Base-by-base conservation (phyloP, 1,140 invertebrate species). In the Megalopta genalis region DNA sequence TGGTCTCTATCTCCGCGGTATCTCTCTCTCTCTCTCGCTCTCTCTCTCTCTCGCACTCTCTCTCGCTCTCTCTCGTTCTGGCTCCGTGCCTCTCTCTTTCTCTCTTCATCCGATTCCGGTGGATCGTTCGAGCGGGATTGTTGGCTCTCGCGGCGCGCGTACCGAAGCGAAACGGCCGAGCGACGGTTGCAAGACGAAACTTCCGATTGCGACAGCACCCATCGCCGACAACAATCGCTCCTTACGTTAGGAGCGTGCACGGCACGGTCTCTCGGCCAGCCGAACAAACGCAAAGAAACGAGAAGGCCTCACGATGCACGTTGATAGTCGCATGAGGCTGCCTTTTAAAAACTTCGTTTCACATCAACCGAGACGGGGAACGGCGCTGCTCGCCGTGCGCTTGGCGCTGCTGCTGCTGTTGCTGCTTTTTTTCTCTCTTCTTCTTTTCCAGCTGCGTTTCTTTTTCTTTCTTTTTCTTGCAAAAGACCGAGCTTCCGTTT, bases 131-230 rank as follows among this genome's bases (percentile, higher is more conserved):
- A 87, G 85, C 83, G 77, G 84, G 83, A 81, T 84, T 77, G 75
- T 62, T 49, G 84, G 75, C 69, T 81, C 79, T 80, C 67, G 81
- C 79, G 77, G 75, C 84, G 54, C 54, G 54, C 54, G 80, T 87
- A 87, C 82, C 89, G 89, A 90, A 89, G 89, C 90, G 90, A 90
- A 89, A 89, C 88, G 81, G 76, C 66, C 69, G 71, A 89, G 84
- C 86, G 84, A 71, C 88, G 87, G 83, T 91, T 91, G 90, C 91
- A 88, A 90, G 90, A 91, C 88, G 90, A 91, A 89, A 92, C 92
- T 93, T 93, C 92, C 92, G 88, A 92, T 93, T 93, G 88, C 92
- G 86, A 92, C 91, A 93, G 79, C 42, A 84, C 79, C 49, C 76
- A 75, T 81, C 72, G 64, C 74, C 88, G 87, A 88, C 89, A 92